Evolutionary conservation across 2,888 invertebrate genomes (phyloP).

Genomic region (Xylota segnis): DNA sequence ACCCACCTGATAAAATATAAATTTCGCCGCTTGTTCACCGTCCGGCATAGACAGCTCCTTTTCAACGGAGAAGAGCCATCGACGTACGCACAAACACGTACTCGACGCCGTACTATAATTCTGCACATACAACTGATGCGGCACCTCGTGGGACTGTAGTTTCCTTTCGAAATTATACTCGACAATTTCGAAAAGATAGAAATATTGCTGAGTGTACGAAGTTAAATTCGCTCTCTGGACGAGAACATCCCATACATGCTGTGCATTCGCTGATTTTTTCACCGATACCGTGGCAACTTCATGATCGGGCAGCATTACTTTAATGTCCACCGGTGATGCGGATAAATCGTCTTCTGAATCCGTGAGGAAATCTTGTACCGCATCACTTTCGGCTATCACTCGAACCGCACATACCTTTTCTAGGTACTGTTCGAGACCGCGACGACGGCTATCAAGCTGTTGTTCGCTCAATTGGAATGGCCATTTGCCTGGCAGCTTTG

Average conservation of each 20-base stretch:
- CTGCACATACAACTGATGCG: slow-evolving; percentile 99
- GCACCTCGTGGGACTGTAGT: slow-evolving; percentile 96
- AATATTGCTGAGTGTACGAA: slow-evolving; percentile 93
- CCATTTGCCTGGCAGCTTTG: slow-evolving; percentile 99
- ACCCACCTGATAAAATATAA: slow-evolving; percentile 93
- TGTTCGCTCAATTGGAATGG: slow-evolving; percentile 98
- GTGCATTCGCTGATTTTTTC: slow-evolving; percentile 94
- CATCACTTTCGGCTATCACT: slow-evolving; percentile 98
- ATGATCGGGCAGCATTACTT: slow-evolving; percentile 94
- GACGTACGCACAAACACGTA: slow-evolving; percentile 94
- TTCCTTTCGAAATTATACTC: slow-evolving; percentile 99
- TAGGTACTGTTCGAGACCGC: slow-evolving; percentile 98
- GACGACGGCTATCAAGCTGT: slow-evolving; percentile 96
- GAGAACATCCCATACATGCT: slow-evolving; percentile 95
- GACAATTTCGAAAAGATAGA: slow-evolving; percentile 98
- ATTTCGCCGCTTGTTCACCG: slow-evolving; percentile 91
- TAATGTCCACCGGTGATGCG: slow-evolving; percentile 91
- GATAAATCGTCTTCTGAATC: slow-evolving; percentile 94
- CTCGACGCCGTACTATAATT: slow-evolving; percentile 99
- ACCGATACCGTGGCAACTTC: slow-evolving; percentile 95
- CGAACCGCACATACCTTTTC: slow-evolving; percentile 99
- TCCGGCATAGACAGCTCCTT: slow-evolving; percentile 89
- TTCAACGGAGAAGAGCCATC: slow-evolving; percentile 93
- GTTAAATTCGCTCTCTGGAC: slow-evolving; percentile 93
- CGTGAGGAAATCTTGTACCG: slow-evolving; percentile 98